phyloP scores from a whole-genome alignment of 2,888 invertebrate species.

The Amblyteles armatorius region DNA sequence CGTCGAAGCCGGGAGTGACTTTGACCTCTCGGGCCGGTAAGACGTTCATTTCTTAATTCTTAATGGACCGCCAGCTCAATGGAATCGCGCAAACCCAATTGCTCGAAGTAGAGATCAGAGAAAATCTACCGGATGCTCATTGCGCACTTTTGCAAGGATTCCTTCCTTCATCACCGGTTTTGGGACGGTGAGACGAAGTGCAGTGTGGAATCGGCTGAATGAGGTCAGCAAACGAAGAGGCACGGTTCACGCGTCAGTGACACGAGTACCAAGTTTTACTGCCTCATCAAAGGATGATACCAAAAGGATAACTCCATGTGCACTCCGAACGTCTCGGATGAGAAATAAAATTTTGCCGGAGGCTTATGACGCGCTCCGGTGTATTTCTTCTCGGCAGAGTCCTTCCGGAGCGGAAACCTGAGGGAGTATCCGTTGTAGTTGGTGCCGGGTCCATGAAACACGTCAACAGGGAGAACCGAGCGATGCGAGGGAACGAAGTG shows the following conservation, averaged over 20 bases:
- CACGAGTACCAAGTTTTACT: conserved; percentile 26
- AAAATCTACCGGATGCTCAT: background rate
- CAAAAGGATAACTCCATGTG: conserved; percentile 14
- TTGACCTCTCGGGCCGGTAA: conserved; percentile 40
- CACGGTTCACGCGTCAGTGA: background rate
- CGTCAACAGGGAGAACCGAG: background rate
- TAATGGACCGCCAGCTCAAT: conserved; percentile 17
- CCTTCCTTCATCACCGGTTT: background rate
- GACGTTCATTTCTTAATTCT: conserved; percentile 38
- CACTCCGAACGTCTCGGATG: conserved; percentile 21
- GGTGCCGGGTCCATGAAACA: conserved; percentile 10
- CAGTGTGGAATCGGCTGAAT: background rate
- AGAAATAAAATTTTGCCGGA: conserved; percentile 42
- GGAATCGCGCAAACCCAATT: conserved; percentile 1
- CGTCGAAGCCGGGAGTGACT: background rate
- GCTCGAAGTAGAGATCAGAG: conserved; percentile 3
- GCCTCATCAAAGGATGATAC: conserved; percentile 26
- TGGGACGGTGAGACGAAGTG: background rate
- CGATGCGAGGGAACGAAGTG: conserved; percentile 44
- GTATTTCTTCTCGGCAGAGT: background rate
- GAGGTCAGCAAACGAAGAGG: conserved; percentile 6
- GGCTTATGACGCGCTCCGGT: conserved; percentile 1
- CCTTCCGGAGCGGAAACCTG: conserved; percentile 13
- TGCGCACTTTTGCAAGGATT: background rate
- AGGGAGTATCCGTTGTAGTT: conserved; percentile 34